These are phyloP conservation scores for Anastatus disparis DNA, from an alignment of 1,140 invertebrate species.

Conservation along the genomic window DNA sequence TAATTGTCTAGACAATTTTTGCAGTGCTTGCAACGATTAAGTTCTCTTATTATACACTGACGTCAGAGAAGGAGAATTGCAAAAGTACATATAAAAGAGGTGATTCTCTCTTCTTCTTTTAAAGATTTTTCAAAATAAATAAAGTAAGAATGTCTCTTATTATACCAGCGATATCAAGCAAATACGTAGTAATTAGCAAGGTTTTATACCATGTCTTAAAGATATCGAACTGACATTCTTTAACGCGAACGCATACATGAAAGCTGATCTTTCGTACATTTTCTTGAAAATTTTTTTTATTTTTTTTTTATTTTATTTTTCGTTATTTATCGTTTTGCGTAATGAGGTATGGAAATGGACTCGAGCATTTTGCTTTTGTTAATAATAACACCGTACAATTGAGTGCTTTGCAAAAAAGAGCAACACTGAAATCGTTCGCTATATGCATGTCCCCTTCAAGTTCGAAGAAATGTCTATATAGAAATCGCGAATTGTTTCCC, in stretches of 20 bases:
- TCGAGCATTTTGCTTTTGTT: constrained; percentile 48
- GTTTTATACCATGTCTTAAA: constrained; percentile 46
- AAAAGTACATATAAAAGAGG: no score
- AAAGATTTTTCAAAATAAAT: constrained; percentile 8
- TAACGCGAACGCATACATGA: constrained; percentile 29
- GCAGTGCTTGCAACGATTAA: constrained; percentile 2
- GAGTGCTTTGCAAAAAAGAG: constrained; percentile 46
- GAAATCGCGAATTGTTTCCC: background rate
- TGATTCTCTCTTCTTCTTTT: background rate
- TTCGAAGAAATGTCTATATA: constrained; percentile 7
- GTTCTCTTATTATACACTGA: constrained; percentile 3
- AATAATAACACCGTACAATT: constrained; percentile 56
- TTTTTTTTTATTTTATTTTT: no score
- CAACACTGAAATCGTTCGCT: background rate
- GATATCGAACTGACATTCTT: constrained; percentile 51
- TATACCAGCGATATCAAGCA: constrained; percentile 43
- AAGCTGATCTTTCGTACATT: background rate
- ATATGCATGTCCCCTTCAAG: background rate
- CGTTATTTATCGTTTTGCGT: constrained; percentile 47
- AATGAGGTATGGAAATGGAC: constrained; percentile 53
- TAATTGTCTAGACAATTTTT: constrained; percentile 22
- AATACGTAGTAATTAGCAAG: constrained; percentile 48
- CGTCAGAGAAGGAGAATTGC: constrained; percentile 2
- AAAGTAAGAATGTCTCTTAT: constrained; percentile 23
- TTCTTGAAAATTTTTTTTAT: no score